A percentile compares a stretch with the other conserved stretches of the same genome.
These are phyloP conservation scores for Mastomys coucha DNA, from an alignment of 2,113 vertebrate species.

Conservation along the genomic window DNA sequence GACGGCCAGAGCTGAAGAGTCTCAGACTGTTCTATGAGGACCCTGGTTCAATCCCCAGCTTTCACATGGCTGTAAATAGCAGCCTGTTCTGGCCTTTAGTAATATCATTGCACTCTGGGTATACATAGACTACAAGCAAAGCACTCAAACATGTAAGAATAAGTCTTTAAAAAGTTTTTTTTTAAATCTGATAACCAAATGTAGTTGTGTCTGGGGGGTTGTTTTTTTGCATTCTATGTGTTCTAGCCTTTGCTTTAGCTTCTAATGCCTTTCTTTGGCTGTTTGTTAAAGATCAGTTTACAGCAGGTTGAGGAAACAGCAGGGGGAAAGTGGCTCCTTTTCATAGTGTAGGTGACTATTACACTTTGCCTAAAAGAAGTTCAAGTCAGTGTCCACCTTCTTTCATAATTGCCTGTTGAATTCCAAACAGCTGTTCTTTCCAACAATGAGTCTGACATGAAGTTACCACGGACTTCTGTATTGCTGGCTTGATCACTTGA, in stretches of 20 bases:
- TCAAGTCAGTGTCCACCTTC: background rate
- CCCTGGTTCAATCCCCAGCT: background rate
- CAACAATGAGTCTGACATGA: background rate
- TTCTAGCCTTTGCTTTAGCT: background rate
- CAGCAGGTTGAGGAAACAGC: background rate
- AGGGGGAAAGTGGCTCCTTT: background rate
- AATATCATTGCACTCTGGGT: background rate
- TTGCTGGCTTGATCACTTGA: background rate
- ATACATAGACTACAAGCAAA: background rate
- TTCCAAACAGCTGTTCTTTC: slow-evolving; percentile 26
- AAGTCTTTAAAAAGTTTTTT: background rate
- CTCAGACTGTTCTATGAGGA: no score
- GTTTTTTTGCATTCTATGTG: background rate
- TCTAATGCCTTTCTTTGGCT: slow-evolving; percentile 12
- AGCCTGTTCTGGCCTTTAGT: background rate
- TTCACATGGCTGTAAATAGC: background rate
- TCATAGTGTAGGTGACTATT: slow-evolving; percentile 46
- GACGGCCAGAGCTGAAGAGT: background rate
- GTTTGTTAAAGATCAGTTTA: background rate
- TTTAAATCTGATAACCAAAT: background rate
- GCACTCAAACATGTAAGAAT: background rate
- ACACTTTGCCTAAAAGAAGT: background rate
- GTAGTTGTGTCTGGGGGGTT: background rate
- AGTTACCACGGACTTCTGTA: background rate
- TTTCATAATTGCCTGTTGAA: background rate